phyloP scores from a whole-genome alignment of 2,888 invertebrate species.

The Epirrita christyi region DNA sequence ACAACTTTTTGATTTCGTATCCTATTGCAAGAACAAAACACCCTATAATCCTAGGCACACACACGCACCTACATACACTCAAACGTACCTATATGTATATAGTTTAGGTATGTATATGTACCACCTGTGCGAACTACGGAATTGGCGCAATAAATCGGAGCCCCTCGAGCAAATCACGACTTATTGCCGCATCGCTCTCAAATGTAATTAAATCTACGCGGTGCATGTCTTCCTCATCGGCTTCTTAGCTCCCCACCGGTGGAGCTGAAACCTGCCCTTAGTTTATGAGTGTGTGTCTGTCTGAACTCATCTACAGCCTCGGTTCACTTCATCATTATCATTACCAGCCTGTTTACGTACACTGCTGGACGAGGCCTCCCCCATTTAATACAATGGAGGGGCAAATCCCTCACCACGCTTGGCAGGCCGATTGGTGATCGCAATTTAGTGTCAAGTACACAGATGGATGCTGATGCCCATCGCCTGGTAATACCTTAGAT shows the following conservation, averaged over 20 bases:
- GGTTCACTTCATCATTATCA: no score
- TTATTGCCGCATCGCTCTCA: conserved; percentile 54
- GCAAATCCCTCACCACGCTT: no score
- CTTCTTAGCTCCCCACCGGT: conserved; percentile 40
- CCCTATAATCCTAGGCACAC: conserved; percentile 11
- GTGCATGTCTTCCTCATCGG: conserved; percentile 41
- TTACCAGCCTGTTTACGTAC: no score
- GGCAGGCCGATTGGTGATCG: no score
- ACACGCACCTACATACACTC: conserved; percentile 15
- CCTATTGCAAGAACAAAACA: no score
- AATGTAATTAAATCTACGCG: conserved; percentile 59
- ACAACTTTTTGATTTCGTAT: no score
- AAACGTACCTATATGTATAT: no score
- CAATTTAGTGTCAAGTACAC: no score
- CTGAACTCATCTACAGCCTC: neutral
- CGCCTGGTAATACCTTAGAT: no score
- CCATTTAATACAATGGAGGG: no score
- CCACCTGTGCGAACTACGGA: conserved; percentile 44
- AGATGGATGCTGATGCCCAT: no score
- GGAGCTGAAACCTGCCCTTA: conserved; percentile 8
- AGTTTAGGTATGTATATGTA: conserved; percentile 18
- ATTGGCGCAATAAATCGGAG: conserved; percentile 62
- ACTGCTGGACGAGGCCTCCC: no score
- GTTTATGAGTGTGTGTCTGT: neutral
- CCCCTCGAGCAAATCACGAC: conserved; percentile 53